Percentiles rank a stretch among this genome's conserved stretches.
These are phyloP conservation scores for Ptychadena robeensis DNA, from an alignment of 2,797 vertebrate genomes.

Conservation along the genomic window DNA sequence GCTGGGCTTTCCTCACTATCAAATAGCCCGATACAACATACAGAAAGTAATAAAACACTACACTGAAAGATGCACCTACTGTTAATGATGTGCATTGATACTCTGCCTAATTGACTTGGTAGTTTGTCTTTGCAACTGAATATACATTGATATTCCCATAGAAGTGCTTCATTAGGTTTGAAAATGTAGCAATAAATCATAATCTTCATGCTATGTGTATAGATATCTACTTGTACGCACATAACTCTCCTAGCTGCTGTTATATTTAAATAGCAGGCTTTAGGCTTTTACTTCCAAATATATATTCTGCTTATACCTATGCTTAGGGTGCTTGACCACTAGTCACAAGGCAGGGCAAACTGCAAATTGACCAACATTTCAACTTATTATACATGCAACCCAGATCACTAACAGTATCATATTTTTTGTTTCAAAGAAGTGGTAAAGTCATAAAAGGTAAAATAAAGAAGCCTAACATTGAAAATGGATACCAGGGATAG, in stretches of 20 bases:
- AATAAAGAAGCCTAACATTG: not conserved
- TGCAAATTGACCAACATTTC: slow-evolving; percentile 11
- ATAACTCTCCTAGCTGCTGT: not conserved
- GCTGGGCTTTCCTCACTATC: not conserved
- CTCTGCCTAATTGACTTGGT: slow-evolving; percentile 36
- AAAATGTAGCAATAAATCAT: slow-evolving; percentile 51
- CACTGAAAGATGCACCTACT: not conserved
- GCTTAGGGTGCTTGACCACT: not conserved
- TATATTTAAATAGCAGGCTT: not conserved
- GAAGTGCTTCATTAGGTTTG: slow-evolving; percentile 51
- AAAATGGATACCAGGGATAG: not conserved
- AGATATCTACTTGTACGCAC: slow-evolving; percentile 18
- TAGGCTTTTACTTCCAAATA: not conserved
- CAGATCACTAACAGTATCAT: not conserved
- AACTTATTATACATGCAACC: not conserved
- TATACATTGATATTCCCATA: slow-evolving; percentile 47
- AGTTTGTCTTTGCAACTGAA: slow-evolving; percentile 45
- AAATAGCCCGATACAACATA: not conserved
- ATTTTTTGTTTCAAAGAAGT: not conserved
- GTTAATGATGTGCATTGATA: slow-evolving; percentile 50
- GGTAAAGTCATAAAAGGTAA: too few species aligned
- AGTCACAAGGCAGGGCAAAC: not conserved
- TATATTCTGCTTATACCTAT: not conserved
- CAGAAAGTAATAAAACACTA: not conserved
- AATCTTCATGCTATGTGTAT: slow-evolving; percentile 10